Conservation (phyloP, 2,113 vertebrate species). For the Ptyas mucosa region DNA sequence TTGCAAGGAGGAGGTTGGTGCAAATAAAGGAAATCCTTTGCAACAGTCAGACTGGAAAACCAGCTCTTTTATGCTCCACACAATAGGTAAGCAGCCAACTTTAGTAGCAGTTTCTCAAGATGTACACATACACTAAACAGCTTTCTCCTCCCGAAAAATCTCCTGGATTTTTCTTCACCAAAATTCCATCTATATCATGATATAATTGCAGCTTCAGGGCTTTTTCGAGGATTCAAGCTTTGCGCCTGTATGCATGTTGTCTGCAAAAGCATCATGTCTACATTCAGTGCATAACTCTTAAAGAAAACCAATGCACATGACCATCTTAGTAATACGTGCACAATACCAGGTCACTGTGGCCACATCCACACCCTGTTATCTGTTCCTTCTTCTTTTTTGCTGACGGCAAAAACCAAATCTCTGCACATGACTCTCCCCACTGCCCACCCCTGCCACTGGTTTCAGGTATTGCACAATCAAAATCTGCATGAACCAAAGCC, state of each 20-base stretch:
- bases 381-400: constrained; percentile 55
- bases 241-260: neutral
- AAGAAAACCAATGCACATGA: neutral
- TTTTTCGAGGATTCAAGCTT: constrained; percentile 28
- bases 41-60: neutral
- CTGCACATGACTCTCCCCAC: constrained; percentile 49
- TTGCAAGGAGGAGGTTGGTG: neutral
- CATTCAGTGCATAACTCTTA: neutral
- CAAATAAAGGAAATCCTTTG: neutral
- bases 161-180: neutral
- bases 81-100: neutral
- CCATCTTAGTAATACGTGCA: constrained; percentile 23
- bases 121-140: neutral
- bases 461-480: constrained; percentile 62
- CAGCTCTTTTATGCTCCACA: neutral
- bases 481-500: constrained; percentile 39
- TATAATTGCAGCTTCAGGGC: constrained; percentile 21
- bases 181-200: neutral
- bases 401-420: constrained; percentile 57
- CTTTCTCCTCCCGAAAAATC: neutral
- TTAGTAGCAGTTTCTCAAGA: neutral
- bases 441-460: constrained; percentile 52
- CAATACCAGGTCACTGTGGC: constrained; percentile 55
- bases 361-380: constrained; percentile 41
- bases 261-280: neutral